Base-by-base conservation (phyloP, 2,888 invertebrate genomes). In the Melieria crassipennis region DNA sequence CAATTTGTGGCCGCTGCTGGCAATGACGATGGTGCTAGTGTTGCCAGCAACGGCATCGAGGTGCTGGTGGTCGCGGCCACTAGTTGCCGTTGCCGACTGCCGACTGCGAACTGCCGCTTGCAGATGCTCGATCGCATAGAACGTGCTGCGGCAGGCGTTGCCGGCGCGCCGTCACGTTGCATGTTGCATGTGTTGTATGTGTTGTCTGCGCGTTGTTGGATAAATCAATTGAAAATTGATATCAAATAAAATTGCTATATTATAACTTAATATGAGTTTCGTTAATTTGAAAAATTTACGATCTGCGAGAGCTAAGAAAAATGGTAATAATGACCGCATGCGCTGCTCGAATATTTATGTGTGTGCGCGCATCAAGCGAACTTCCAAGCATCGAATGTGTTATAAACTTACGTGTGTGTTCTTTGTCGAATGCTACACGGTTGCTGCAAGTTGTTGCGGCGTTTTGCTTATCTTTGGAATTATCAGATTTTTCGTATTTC, bases 171-270 rank as follows among this genome's bases (percentile, higher is more conserved):
- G 13, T 5, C 65, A 56, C n/a, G 13, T 52, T 52, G 52, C 13
- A n/a, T 11, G 11, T 52, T 11, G 13, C 42, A 16, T 52, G 45
- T 13, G 1, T 9, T n/a, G 50, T 43, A 42, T 10, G 48, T 16
- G 45, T 42, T 47, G 4, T 11, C 16, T 10, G 43, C 30, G 7
- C 16, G 7, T 56, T 16, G 68, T 50, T 50, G 70, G 48, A 70
- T 71, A 69, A 74, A 72, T 74, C 74, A 75, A 73, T 74, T 72
- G 71, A 63, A 74, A 75, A 74, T 64, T 72, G 75, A 75, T 73
- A 72, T 73, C 72, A 69, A 73, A 73, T 75, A 72, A 72, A 72
- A 71, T 71, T 73, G 63, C 69, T 69, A 64, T 52, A 70, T 69
- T 75, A 73, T 67, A 74, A 74, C 72, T 69, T 71, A 74, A 70